These are phyloP conservation scores for Lathamus discolor DNA, from an alignment of 2,113 vertebrate species.

Conservation along the genomic window DNA sequence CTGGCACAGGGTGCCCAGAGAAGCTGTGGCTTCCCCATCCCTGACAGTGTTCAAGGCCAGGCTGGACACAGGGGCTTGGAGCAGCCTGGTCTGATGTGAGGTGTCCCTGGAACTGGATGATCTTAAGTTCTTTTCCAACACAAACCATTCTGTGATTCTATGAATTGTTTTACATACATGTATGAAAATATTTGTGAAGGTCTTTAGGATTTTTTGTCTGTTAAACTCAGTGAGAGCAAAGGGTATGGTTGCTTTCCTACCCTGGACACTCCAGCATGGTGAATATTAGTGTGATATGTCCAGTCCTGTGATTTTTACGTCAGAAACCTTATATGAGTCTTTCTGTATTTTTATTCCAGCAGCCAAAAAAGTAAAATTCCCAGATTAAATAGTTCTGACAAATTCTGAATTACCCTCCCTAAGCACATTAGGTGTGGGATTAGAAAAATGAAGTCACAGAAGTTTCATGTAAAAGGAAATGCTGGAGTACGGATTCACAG, in stretches of 20 bases:
- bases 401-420: not conserved
- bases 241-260: not conserved
- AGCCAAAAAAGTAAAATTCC: not conserved
- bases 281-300: not conserved
- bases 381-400: not conserved
- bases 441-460: not conserved
- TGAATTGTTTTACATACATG: not conserved
- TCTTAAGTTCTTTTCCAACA: not conserved
- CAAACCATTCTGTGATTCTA: not conserved
- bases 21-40: no score
- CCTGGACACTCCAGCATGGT: not conserved
- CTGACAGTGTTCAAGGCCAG: no score
- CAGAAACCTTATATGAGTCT: not conserved
- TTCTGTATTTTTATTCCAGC: not conserved
- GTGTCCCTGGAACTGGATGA: not conserved
- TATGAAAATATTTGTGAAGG: not conserved
- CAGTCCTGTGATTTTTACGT: not conserved
- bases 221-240: not conserved
- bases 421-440: not conserved
- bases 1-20: no score
- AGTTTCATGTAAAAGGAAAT: not conserved
- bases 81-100: no score
- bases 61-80: no score
- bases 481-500: not conserved
- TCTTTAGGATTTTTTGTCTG: not conserved